Base-by-base conservation (phyloP, 2,113 vertebrate species). In the Galemys pyrenaicus region DNA sequence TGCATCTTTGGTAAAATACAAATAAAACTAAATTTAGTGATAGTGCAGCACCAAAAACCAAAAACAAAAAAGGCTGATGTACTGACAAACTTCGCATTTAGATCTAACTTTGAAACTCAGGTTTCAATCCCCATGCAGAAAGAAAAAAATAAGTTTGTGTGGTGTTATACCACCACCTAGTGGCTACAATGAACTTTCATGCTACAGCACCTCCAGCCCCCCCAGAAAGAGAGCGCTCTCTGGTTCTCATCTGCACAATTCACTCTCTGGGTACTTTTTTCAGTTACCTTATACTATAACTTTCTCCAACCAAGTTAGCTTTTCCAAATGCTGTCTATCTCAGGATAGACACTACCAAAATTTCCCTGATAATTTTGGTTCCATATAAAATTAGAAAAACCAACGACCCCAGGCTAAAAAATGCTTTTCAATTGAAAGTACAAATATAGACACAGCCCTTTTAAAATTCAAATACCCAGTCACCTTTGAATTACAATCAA, bases 361-460 rank as follows among this genome's bases (percentile, higher is more conserved):
- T 83, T 74, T 94, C 68, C 87, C 65, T 84, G 17, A 30, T 91
- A 37, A 2, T 91, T 60, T 77, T 80, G 22, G 7, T 71, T 93
- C 16, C 67, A 39, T 87, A 71, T 81, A 90, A 96, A 92, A 86
- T 49, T 49, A 49, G 28, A 41, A 20, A 68, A 78, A 91, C 30
- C 16, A 85, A 0, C 16, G 89, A 68, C 10, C 19, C 30, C 60
- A 70, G 13, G n/a, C 8, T 86, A 65, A 56, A 93, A 77, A 65
- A 28, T 51, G 39, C 46, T 90, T 80, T 79, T n/a, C 6, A 3
- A 56, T 82, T 49, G 28, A 78, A 89, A 91, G 3, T 71, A 70
- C 28, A 87, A 71, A 84, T 80, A 75, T 54, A 75, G 82, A 96
- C 37, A 68, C 15, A 56, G 54, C 6, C 54, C 54, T 20, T 56